A percentile compares a stretch with the other conserved stretches of the same genome.
Conservation (phyloP, 1,140 invertebrate genomes). For the Dendroctonus ponderosae region DNA sequence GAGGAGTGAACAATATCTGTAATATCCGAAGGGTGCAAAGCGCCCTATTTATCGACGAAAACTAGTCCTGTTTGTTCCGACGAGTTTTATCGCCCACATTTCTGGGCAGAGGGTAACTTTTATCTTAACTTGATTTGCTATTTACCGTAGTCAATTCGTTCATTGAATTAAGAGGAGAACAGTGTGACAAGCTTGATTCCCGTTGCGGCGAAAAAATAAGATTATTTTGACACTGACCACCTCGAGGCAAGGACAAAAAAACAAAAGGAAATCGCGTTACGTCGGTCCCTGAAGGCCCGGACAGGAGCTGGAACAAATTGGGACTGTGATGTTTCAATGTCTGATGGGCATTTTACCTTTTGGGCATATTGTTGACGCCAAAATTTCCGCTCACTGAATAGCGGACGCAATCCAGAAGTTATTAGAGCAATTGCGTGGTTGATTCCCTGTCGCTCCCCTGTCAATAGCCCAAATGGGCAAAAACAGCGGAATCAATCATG, state of each 20-base stretch:
- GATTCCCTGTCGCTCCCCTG: too few relatives aligned
- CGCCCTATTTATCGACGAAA: slow-evolving; percentile 21
- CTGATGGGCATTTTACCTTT: too few relatives aligned
- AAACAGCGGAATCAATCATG: slow-evolving; percentile 25
- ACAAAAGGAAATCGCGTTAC: slow-evolving; percentile 31
- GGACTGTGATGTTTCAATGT: slow-evolving; percentile 3
- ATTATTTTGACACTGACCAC: slow-evolving; percentile 35
- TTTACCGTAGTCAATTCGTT: slow-evolving; percentile 28
- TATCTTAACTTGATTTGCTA: slow-evolving; percentile 30
- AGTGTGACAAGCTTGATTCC: slow-evolving; percentile 26
- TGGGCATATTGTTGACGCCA: too few relatives aligned
- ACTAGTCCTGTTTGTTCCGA: slow-evolving; percentile 26
- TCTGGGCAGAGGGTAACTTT: slow-evolving; percentile 21
- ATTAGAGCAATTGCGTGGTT: too few relatives aligned
- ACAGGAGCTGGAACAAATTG: slow-evolving; percentile 13
- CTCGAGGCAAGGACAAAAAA: slow-evolving; percentile 26
- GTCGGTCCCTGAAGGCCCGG: slow-evolving; percentile 18
- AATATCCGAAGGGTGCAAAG: slow-evolving; percentile 5
- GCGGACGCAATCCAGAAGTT: too few relatives aligned
- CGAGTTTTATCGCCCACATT: slow-evolving; percentile 29
- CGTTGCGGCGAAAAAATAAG: slow-evolving; percentile 26
- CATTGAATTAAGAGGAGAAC: slow-evolving; percentile 26
- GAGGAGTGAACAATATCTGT: slow-evolving; percentile 15
- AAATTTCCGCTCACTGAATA: too few relatives aligned
- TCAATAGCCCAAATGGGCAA: not conserved